These are phyloP conservation scores for Lumbricus terrestris DNA, from an alignment of 2,888 invertebrate genomes.

Conservation along the genomic window DNA sequence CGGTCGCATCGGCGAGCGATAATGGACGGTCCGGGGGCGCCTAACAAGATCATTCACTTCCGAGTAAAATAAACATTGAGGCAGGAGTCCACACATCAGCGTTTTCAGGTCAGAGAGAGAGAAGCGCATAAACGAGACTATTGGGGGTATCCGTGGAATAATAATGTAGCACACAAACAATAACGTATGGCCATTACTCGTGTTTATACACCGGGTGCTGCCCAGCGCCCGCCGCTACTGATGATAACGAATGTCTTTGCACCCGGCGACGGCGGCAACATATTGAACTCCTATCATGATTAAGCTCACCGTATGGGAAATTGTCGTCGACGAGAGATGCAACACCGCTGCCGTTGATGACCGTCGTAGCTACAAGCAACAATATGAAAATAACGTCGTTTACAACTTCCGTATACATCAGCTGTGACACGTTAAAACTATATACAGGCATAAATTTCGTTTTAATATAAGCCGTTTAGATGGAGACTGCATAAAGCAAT, in stretches of 20 bases:
- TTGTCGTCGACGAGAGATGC: conserved; percentile 8
- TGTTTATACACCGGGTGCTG: not conserved
- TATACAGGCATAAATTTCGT: no score
- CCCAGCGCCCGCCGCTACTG: not conserved
- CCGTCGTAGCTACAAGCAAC: not conserved
- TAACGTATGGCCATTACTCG: not conserved
- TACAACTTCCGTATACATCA: not conserved
- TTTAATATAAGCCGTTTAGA: no score
- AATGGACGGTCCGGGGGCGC: not conserved
- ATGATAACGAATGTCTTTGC: not conserved
- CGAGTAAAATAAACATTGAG: not conserved
- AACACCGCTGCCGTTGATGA: not conserved
- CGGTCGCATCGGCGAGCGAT: not conserved
- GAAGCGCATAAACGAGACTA: not conserved
- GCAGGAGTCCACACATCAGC: not conserved
- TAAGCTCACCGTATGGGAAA: conserved; percentile 4
- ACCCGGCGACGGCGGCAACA: no score
- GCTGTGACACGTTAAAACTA: not conserved
- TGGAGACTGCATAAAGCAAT: not conserved
- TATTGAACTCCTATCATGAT: not conserved
- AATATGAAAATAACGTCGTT: not conserved
- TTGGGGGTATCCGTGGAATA: not conserved
- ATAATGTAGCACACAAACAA: not conserved
- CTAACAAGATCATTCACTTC: not conserved
- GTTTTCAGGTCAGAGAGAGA: not conserved